Evolutionary conservation across 2,113 vertebrate genomes (phyloP), one percentile per base, ranked within the genome.

Genomic region (Pelecanoides urinatrix): DNA sequence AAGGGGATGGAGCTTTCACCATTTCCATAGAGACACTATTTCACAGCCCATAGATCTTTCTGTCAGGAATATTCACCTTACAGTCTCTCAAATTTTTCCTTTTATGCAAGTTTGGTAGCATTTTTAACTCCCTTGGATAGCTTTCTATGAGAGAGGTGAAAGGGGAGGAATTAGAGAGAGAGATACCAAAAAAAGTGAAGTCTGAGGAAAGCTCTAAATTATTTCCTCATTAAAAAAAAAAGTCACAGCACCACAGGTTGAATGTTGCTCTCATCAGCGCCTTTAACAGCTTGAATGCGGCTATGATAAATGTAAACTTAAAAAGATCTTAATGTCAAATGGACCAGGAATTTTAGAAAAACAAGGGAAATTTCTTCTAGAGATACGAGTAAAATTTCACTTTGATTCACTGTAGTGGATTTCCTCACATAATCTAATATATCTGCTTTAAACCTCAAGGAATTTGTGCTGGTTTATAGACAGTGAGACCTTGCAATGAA

Each of bases 61-160:
- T 96, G 87, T 95, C 89, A 96, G 81, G 58, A 92, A 70, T 81
- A 78, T 82, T 92, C 86, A 95, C 71, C 80, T 92, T 94, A 56
- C 44, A 88, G 74, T 79, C 70, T 65, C 77, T 89, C 88, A 76
- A 15, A 42, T 91, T 85, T 91, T 96, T 89, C 62, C 45, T 78
- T 97, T 95, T 95, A 72, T 95, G 94, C 22, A 96, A 98, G 96
- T 98, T 97, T 86, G 26, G 92, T 97, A 96, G 56, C 82, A 73
- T 95, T 97, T 98, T 97, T 93, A 92, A 92, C 88, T 98, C 80
- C 93, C 94, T 94, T 95, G 95, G 79, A 92, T 96, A 95, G 95
- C 94, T 97, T 97, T 97, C 94, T 97, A 88, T 94, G 78, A 94
- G 71, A 91, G 55, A 94, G 79, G 81, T 96, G 62, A 97, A 98